Evolutionary conservation across 2,797 vertebrate species (phyloP), one percentile per base, ranked within the genome.

Genomic region (Lagorchestes hirsutus): DNA sequence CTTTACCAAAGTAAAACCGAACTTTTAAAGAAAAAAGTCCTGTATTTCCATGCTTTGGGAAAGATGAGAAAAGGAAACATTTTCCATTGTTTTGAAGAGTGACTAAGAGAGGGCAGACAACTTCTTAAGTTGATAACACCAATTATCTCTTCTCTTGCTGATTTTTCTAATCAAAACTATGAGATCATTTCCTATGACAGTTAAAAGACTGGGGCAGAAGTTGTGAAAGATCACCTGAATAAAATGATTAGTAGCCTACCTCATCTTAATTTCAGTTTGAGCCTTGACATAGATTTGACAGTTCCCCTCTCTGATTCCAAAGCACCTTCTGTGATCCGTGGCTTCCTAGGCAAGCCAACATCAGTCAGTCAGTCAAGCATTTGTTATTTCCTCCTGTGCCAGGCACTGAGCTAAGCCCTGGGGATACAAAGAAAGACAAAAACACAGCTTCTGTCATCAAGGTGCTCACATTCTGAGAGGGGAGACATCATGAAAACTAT

Each of bases 91-190:
- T 96, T 96, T 91, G n/a, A 97, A 96, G 56, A 93, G 55, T 34
- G 94, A 28, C 54, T 93, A 91, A 96, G 58, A 91, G 13, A 90
- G 58, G 56, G 50, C n/a, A 90, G 59, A 67, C 90, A 46, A 52
- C 55, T 95, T 93, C 27, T 87, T 97, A 54, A 96, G 90, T 11
- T 58, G 82, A 62, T 29, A 82, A 93, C 92, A 8, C 5, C 82
- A 94, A 92, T 95, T 34, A 54, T 95, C 82, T 91, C 40, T 34
- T 91, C 94, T n/a, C 59, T 50, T 55, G 52, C 34, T 31, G 46
- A 93, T 95, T 94, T 56, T 92, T 59, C 82, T 91, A 62, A 62
- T 94, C 29, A 96, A 96, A 96, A 93, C 28, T 58, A 27, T 52
- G 74, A 6, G 55, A 67, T 8, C 93, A 11, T 90, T 31, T 95